A percentile compares a stretch with the other conserved stretches of the same genome.
phyloP scores from a whole-genome alignment of 1,140 invertebrate genomes.

The Drosophila kanapiae region DNA sequence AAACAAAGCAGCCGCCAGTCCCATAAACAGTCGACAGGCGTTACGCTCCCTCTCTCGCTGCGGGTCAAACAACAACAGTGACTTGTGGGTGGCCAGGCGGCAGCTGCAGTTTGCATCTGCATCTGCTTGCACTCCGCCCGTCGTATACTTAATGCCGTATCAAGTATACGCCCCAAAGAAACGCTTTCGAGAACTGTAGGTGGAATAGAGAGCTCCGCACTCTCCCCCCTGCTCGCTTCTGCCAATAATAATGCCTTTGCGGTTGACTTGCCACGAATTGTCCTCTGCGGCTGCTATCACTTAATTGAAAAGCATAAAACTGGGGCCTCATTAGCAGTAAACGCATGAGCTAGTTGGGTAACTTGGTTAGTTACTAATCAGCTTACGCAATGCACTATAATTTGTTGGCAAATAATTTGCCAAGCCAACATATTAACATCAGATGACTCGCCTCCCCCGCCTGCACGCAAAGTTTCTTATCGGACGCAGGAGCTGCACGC shows the following conservation, averaged over 20 bases:
- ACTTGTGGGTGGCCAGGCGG: conserved; percentile 8
- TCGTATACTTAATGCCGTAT: conserved; percentile 65
- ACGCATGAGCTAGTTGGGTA: conserved; percentile 11
- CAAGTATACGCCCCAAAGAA: conserved; percentile 25
- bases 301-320: conserved; percentile 71
- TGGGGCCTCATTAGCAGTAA: conserved; percentile 40
- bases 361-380: conserved; percentile 48
- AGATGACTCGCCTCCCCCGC: too few species aligned
- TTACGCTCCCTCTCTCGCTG: conserved; percentile 47
- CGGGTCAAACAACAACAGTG: conserved; percentile 71
- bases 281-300: conserved; percentile 40
- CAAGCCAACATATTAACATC: conserved; percentile 35
- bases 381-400: conserved; percentile 56
- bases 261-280: conserved; percentile 30
- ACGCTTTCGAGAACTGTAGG: conserved; percentile 2
- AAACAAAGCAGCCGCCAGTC: conserved; percentile 82
- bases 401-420: conserved; percentile 57
- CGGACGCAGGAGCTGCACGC: conserved; percentile 35
- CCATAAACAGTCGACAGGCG: conserved; percentile 81
- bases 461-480: conserved; percentile 27
- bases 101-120: conserved; percentile 40
- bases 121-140: conserved; percentile 1
- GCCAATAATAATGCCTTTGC: conserved; percentile 26
- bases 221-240: background rate
- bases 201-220: background rate